Evolutionary conservation across 1,140 invertebrate genomes (phyloP).

Genomic region (Harpegnathos saltator): DNA sequence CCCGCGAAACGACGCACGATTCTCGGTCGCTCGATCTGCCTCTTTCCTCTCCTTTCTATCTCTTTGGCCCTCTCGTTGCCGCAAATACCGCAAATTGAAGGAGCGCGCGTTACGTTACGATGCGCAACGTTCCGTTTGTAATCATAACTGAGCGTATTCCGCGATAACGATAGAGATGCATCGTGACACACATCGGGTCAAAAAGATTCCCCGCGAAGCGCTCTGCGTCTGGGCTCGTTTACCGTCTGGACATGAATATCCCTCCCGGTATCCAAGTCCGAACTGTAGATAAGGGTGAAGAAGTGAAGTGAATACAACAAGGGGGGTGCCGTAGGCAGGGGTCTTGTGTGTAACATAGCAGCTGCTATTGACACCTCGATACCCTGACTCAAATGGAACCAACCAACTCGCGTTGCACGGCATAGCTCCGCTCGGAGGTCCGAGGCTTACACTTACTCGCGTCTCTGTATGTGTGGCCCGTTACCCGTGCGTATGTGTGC

Average conservation of each 20-base stretch:
- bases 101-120: too few species aligned
- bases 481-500: conserved; percentile 61
- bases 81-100: too few species aligned
- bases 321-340: conserved; percentile 79
- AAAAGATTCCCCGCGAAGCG: conserved; percentile 43
- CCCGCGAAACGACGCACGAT: too few species aligned
- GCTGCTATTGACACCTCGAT: conserved; percentile 86
- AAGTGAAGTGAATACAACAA: conserved; percentile 81
- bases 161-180: conserved; percentile 31
- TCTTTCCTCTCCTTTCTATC: too few species aligned
- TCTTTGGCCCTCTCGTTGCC: too few species aligned
- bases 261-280: conserved; percentile 72
- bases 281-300: conserved; percentile 81
- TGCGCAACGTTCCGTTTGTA: neutral
- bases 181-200: neutral
- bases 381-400: conserved; percentile 85
- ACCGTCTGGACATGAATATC: conserved; percentile 74
- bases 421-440: conserved; percentile 78
- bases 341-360: conserved; percentile 84
- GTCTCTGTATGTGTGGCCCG: conserved; percentile 26
- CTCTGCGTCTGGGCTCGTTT: conserved; percentile 64
- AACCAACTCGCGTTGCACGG: conserved; percentile 81
- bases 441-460: conserved; percentile 50
- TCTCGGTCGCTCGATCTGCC: neutral
- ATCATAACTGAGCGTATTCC: conserved; percentile 32